Evolutionary conservation across 2,113 vertebrate species (phyloP).

Genomic region (Trematomus loennbergii): DNA sequence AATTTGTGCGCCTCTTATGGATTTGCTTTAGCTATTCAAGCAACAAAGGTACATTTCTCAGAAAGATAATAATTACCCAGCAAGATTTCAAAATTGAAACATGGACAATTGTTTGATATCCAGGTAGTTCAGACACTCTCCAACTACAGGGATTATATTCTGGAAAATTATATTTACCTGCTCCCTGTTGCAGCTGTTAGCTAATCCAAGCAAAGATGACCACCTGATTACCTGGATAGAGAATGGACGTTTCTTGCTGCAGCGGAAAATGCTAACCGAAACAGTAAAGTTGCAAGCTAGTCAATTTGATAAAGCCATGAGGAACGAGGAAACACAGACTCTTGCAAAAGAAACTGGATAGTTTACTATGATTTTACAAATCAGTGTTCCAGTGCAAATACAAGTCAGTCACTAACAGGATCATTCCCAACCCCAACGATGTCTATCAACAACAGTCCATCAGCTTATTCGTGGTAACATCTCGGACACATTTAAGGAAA

Average conservation of each 20-base stretch:
- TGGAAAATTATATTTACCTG: too few species aligned
- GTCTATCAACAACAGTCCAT: conserved; percentile 80
- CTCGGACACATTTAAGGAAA: conserved; percentile 37
- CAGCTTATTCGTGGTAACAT: conserved; percentile 78
- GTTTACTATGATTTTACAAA: conserved; percentile 88
- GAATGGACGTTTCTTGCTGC: too few species aligned
- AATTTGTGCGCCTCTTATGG: not conserved
- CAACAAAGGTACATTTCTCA: not conserved
- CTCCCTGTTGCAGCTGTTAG: too few species aligned
- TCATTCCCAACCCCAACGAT: conserved; percentile 49
- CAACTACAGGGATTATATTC: too few species aligned
- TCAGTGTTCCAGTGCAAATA: conserved; percentile 91
- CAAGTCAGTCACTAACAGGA: conserved; percentile 75
- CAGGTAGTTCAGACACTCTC: too few species aligned
- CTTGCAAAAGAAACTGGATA: conserved; percentile 17
- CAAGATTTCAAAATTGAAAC: too few species aligned
- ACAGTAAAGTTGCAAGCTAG: too few species aligned
- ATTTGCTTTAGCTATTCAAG: not conserved
- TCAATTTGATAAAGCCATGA: not conserved
- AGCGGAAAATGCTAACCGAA: too few species aligned
- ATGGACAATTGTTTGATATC: too few species aligned
- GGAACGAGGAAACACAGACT: not conserved
- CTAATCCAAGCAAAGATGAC: too few species aligned
- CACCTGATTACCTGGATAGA: too few species aligned
- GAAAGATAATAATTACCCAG: not conserved